Conservation (phyloP, 1,140 invertebrate genomes). For the Drosophila orosa region DNA sequence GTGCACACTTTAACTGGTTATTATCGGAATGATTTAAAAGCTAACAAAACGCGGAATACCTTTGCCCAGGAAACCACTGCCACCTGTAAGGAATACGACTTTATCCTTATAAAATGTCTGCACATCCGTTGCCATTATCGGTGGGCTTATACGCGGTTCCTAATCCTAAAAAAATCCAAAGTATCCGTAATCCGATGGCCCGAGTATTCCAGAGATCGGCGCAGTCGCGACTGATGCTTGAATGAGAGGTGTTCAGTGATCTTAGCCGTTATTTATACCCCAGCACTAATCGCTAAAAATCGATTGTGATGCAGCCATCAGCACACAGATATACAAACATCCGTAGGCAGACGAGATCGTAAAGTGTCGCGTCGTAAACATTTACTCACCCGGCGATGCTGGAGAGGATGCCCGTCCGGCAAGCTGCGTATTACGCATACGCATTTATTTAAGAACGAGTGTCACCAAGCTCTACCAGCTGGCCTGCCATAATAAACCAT, state of each 20-base stretch:
- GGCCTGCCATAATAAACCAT: slow-evolving; percentile 9
- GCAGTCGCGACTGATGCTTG: slow-evolving; percentile 24
- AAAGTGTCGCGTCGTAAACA: slow-evolving; percentile 21
- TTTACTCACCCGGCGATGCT: background rate
- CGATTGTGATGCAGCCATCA: slow-evolving; percentile 12
- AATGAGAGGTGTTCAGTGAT: slow-evolving; percentile 45
- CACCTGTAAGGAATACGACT: slow-evolving; percentile 88
- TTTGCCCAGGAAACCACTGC: slow-evolving; percentile 92
- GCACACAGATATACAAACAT: slow-evolving; percentile 3
- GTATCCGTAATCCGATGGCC: slow-evolving; percentile 15
- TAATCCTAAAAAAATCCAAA: background rate
- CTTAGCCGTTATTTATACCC: slow-evolving; percentile 57
- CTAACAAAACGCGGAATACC: slow-evolving; percentile 73
- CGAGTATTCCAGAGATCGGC: slow-evolving; percentile 2
- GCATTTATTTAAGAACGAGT: background rate
- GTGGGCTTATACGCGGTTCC: background rate
- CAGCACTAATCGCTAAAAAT: slow-evolving; percentile 21
- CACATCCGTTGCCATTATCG: slow-evolving; percentile 77
- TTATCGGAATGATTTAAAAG: background rate
- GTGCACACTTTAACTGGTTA: background rate
- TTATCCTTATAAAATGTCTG: slow-evolving; percentile 87
- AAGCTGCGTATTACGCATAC: slow-evolving; percentile 23
- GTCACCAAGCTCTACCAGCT: background rate
- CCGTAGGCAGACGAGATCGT: slow-evolving; percentile 27
- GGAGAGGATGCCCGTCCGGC: slow-evolving; percentile 6